These are phyloP conservation scores for Asarcornis scutulata DNA, from an alignment of 2,113 vertebrate genomes.

Conservation along the genomic window DNA sequence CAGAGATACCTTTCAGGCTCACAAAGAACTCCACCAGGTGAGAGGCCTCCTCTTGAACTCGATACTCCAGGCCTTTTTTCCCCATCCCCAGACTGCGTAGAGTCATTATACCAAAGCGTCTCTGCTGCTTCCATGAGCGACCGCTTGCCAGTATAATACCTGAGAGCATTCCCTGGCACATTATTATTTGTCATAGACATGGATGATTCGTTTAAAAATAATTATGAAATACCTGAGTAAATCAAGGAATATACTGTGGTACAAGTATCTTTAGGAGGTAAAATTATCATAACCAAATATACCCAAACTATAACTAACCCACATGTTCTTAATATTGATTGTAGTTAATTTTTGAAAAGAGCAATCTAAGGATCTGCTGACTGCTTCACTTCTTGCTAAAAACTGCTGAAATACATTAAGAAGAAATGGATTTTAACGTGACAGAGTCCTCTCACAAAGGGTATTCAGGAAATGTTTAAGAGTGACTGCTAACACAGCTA, in stretches of 20 bases:
- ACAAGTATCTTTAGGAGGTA: not conserved
- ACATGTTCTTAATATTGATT: not conserved
- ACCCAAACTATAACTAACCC: not conserved
- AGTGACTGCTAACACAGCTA: not conserved
- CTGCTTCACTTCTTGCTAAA: not conserved
- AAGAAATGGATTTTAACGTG: not conserved
- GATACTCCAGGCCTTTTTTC: constrained; percentile 53
- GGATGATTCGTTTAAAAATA: not conserved
- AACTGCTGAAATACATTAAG: not conserved
- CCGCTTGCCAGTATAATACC: constrained; percentile 68
- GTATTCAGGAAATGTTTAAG: not conserved
- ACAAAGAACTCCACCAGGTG: constrained; percentile 54
- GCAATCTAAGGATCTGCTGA: not conserved
- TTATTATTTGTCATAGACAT: not conserved
- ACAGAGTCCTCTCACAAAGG: not conserved
- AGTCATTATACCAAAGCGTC: constrained; percentile 62
- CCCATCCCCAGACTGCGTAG: constrained; percentile 64
- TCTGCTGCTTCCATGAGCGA: constrained; percentile 64
- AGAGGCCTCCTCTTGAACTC: constrained; percentile 61
- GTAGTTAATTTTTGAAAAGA: not conserved
- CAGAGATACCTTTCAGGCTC: constrained; percentile 44
- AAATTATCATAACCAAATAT: not conserved
- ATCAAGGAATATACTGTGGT: not conserved
- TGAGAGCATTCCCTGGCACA: not conserved
- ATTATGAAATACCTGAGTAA: not conserved